A percentile compares a stretch with the other conserved stretches of the same genome.
phyloP scores from a whole-genome alignment of 2,113 vertebrate genomes.

The Electrona antarctica region DNA sequence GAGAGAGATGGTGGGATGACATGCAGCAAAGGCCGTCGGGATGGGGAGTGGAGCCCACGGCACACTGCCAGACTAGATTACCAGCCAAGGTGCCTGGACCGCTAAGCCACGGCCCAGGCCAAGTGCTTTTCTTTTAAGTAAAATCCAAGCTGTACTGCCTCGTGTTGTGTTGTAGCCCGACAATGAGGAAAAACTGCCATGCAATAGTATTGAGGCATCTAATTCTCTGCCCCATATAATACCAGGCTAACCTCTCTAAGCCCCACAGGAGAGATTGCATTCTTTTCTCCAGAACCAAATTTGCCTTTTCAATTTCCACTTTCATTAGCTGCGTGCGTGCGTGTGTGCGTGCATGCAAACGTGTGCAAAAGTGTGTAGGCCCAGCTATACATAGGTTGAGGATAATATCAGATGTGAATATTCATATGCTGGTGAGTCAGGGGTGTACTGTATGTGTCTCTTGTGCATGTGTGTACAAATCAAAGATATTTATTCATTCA shows the following conservation, averaged over 20 bases:
- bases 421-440: neutral
- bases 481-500: no score
- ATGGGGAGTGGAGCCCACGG: no score
- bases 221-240: neutral
- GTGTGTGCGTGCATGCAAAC: neutral
- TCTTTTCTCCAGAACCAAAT: neutral
- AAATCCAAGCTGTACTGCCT: neutral
- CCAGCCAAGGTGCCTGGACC: no score
- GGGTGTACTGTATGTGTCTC: no score
- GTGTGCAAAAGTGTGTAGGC: neutral
- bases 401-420: no score
- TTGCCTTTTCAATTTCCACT: neutral
- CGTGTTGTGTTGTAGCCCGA: neutral
- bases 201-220: neutral
- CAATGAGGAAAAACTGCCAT: neutral
- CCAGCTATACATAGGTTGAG: no score
- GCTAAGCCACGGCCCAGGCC: no score
- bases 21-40: no score
- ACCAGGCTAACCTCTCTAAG: neutral
- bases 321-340: conserved; percentile 1
- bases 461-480: neutral
- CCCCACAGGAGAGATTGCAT: neutral
- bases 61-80: no score
- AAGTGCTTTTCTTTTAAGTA: neutral
- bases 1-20: no score